A percentile compares a stretch with the other conserved stretches of the same genome.
Conservation (phyloP, 2,113 vertebrate species). For the Pogona vitticeps region DNA sequence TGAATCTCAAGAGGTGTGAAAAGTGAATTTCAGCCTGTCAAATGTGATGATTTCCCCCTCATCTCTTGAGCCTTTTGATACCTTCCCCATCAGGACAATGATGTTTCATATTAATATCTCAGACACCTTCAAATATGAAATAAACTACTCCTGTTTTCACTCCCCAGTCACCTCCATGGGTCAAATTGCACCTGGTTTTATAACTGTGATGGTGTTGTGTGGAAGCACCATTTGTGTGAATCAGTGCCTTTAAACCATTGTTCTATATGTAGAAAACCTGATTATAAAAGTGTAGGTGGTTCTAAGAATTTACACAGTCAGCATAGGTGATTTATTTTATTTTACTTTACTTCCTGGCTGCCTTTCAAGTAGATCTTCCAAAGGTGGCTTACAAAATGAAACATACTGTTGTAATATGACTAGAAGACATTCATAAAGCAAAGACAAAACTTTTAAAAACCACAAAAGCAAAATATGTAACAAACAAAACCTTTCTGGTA, state of each 20-base stretch:
- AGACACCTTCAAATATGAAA: no score
- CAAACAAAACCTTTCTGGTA: background rate
- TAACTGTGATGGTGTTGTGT: background rate
- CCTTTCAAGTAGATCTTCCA: background rate
- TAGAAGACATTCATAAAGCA: background rate
- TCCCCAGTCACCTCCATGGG: no score
- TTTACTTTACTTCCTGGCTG: background rate
- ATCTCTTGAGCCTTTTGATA: no score
- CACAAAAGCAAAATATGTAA: background rate
- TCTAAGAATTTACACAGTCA: background rate
- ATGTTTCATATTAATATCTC: no score
- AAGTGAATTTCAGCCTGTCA: no score
- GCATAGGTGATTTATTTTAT: background rate
- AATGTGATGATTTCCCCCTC: no score
- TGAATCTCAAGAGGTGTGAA: no score
- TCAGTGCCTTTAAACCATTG: background rate
- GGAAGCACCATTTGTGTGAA: background rate
- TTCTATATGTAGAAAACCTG: background rate
- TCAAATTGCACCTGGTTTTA: background rate
- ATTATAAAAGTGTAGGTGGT: background rate
- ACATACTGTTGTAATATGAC: no score
- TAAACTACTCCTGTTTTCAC: no score
- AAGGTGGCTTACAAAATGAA: no score
- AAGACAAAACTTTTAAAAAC: background rate
- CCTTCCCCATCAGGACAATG: no score